A percentile compares a stretch with the other conserved stretches of the same genome.
Evolutionary conservation across 2,113 vertebrate species (phyloP).

Genomic region (Seriola quinqueradiata): DNA sequence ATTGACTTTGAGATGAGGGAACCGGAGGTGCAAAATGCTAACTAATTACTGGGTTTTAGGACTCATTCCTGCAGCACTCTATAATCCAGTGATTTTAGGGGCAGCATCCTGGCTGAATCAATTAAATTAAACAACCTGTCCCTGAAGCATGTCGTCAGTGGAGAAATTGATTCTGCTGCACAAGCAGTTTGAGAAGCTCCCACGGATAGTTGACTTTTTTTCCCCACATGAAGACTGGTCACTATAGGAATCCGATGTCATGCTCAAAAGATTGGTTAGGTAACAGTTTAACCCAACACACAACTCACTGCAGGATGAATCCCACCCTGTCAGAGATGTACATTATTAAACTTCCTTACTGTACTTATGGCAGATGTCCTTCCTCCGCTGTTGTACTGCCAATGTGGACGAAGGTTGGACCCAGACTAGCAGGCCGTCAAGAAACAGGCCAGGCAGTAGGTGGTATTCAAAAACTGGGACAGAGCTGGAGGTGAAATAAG

Average conservation of each 20-base stretch:
- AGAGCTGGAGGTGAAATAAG: conserved; percentile 55
- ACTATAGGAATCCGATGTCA: not conserved
- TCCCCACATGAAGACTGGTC: conserved; percentile 1
- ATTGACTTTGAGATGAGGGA: too few species aligned
- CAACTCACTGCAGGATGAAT: not conserved
- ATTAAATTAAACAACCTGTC: not conserved
- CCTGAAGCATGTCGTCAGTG: not conserved
- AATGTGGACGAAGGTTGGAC: conserved; percentile 6
- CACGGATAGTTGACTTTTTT: not conserved
- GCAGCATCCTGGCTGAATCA: not conserved
- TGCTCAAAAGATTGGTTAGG: not conserved
- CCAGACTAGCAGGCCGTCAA: conserved; percentile 20
- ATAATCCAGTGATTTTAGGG: not conserved
- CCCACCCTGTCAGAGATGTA: not conserved
- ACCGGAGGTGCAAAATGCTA: too few species aligned
- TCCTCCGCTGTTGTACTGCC: not conserved
- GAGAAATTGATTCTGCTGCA: not conserved
- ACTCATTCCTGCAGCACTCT: too few species aligned
- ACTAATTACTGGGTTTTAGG: too few species aligned
- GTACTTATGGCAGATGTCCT: not conserved
- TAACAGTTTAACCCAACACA: not conserved
- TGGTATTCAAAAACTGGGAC: conserved; percentile 35
- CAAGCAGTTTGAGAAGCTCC: not conserved
- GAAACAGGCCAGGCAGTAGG: conserved; percentile 35
- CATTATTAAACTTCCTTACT: not conserved